A percentile compares a stretch with the other conserved stretches of the same genome.
These are phyloP conservation scores for Mechanitis messenoides DNA, from an alignment of 2,888 invertebrate genomes.

Conservation along the genomic window DNA sequence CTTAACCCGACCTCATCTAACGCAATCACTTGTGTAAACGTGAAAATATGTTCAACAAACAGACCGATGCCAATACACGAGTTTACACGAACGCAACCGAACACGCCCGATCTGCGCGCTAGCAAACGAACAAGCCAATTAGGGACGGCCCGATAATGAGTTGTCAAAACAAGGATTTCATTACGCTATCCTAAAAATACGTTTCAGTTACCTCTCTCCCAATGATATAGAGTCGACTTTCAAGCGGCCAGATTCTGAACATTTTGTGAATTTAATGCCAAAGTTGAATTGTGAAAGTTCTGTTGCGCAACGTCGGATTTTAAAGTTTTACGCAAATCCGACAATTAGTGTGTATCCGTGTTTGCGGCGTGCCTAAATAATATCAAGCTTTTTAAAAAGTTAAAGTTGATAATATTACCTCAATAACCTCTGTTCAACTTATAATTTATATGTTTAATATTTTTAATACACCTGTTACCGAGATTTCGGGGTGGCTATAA, in stretches of 20 bases:
- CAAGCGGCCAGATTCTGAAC: conserved; percentile 27
- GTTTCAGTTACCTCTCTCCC: conserved; percentile 32
- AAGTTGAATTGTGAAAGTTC: conserved; percentile 72
- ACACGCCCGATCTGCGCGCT: conserved; percentile 45
- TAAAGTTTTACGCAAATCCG: conserved; percentile 65
- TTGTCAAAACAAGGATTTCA: conserved; percentile 69
- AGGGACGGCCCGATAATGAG: conserved; percentile 68
- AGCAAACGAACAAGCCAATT: conserved; percentile 61
- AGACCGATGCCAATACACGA: conserved; percentile 42
- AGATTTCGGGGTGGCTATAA: background rate
- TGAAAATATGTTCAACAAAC: conserved; percentile 65
- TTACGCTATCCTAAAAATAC: conserved; percentile 33
- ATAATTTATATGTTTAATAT: no score
- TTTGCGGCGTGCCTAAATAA: conserved; percentile 7
- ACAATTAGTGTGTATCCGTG: conserved; percentile 53
- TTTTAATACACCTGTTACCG: background rate
- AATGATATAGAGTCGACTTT: conserved; percentile 38
- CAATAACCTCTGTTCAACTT: background rate
- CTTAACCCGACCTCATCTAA: conserved; percentile 44
- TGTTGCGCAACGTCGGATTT: conserved; percentile 60
- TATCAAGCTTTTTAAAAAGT: background rate
- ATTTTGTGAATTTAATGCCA: conserved; percentile 55
- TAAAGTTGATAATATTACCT: conserved; percentile 1
- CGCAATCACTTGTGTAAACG: conserved; percentile 69
- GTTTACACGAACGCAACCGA: conserved; percentile 33